Evolutionary conservation across 2,113 vertebrate species (phyloP), one percentile per base, ranked within the genome.

Genomic region (Pitta sordida): DNA sequence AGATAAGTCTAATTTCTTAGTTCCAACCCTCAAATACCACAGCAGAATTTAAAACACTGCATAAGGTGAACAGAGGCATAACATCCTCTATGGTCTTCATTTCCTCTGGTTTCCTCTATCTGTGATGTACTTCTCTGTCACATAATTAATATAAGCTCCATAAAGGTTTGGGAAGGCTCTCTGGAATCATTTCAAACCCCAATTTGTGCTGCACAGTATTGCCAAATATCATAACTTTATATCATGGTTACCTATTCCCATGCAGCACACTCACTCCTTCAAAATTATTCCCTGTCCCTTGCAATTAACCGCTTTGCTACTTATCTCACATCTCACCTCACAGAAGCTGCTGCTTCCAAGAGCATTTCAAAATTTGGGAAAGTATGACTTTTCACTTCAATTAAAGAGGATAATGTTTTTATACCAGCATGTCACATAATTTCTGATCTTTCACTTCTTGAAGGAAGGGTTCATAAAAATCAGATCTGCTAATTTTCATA

Each of bases 21-120:
- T 78, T n/a, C 32, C 11, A 53, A 43, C 41, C 24, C 32, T 65
- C 6, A 19, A 68, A 73, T 0, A 2, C 9, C 24, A 24, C 27
- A 56, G 29, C 27, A 73, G 63, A 86, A 69, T 44, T 76, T 24
- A 48, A 30, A 86, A 30, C 9, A 34, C 1, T 4, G 2, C 5
- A 3, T 18, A 39, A 80, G 19, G 18, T 55, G 52, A 92, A 27
- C 16, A 14, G 29, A 62, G 3, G 17, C 43, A 49, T 37, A 37
- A 62, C 1, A 0, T 29, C 46, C 24, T 29, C 36, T 34, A 9
- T 2, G 3, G n/a, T 34, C 58, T 22, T 59, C 7, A 15, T 19
- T 53, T 64, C n/a, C 13, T 17, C 63, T 51, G 9, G 4, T 24
- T 91, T 90, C 19, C 15, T 18, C 29, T 6, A 15, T 19, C 21